Percentiles rank a stretch among this genome's conserved stretches.
Evolutionary conservation across 1,140 invertebrate genomes (phyloP).

Genomic region (Drosophila lacteicornis): DNA sequence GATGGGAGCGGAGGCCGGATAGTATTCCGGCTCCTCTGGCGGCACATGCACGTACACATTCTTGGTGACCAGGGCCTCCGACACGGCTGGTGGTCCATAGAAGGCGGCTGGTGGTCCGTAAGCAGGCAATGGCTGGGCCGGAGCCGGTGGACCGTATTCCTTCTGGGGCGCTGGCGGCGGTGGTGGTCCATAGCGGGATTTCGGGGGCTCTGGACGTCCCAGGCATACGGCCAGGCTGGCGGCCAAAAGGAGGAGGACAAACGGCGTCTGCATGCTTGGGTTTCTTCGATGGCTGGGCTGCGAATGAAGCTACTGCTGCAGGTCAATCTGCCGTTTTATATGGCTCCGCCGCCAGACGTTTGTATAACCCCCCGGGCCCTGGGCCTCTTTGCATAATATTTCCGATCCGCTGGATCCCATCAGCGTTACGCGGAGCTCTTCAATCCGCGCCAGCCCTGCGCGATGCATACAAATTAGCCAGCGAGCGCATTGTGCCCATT

Average conservation of each 20-base stretch:
- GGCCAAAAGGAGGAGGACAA: constrained; percentile 51
- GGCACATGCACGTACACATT: constrained; percentile 92
- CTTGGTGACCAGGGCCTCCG: constrained; percentile 87
- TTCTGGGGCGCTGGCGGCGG: constrained; percentile 69
- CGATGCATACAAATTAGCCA: constrained; percentile 69
- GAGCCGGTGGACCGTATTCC: constrained; percentile 79
- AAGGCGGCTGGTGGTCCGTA: constrained; percentile 79
- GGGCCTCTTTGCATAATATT: constrained; percentile 75
- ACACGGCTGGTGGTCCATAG: constrained; percentile 73
- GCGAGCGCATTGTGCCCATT: constrained; percentile 56
- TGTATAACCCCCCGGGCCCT: constrained; percentile 46
- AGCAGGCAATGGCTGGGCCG: constrained; percentile 68
- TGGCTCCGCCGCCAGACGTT: constrained; percentile 29
- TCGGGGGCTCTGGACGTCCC: constrained; percentile 80
- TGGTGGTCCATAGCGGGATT: constrained; percentile 73
- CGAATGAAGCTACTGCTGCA: constrained; percentile 67
- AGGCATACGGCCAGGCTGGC: constrained; percentile 61
- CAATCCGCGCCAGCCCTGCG: constrained; percentile 33
- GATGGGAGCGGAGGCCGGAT: constrained; percentile 67
- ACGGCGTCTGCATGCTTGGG: constrained; percentile 55
- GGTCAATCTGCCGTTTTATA: constrained; percentile 67
- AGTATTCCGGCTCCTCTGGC: constrained; percentile 88
- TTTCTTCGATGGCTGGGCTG: constrained; percentile 40
- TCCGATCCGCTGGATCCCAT: constrained; percentile 70
- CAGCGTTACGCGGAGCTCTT: constrained; percentile 52